phyloP scores from a whole-genome alignment of 2,797 vertebrate genomes.

The Mormyrops attenuatus region DNA sequence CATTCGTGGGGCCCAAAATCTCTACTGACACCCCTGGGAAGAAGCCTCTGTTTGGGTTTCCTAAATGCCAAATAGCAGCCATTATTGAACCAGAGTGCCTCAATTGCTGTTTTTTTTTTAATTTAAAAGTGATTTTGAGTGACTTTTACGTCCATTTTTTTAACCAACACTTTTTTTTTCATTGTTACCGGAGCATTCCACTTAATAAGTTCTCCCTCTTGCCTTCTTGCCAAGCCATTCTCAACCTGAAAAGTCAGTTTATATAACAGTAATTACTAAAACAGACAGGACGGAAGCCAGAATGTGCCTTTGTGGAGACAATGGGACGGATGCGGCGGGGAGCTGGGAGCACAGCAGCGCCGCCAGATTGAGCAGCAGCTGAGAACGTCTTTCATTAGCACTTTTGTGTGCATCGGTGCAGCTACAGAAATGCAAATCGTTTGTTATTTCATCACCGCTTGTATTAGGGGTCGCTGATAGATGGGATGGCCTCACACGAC shows the following conservation, averaged over 20 bases:
- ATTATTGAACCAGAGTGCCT: not conserved
- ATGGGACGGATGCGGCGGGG: conserved; percentile 45
- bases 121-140: not conserved
- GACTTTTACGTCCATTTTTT: not conserved
- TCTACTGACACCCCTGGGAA: not conserved
- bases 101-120: not conserved
- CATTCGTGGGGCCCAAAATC: not conserved
- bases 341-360: conserved; percentile 45
- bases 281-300: conserved; percentile 56
- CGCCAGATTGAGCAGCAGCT: conserved; percentile 56
- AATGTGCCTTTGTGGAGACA: conserved; percentile 42
- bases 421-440: conserved; percentile 27
- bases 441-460: conserved; percentile 38
- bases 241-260: conserved; percentile 48
- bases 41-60: not conserved
- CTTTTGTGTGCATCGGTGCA: conserved; percentile 37
- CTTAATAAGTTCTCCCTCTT: conserved; percentile 35
- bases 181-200: not conserved
- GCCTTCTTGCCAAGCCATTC: conserved; percentile 29
- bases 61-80: not conserved
- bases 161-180: not conserved
- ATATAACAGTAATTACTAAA: conserved; percentile 55
- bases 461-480: conserved; percentile 39
- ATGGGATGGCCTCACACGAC: conserved; percentile 20
- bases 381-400: conserved; percentile 49